Evolutionary conservation across 2,888 invertebrate species (phyloP).

Genomic region (Nomada lathburiana): DNA sequence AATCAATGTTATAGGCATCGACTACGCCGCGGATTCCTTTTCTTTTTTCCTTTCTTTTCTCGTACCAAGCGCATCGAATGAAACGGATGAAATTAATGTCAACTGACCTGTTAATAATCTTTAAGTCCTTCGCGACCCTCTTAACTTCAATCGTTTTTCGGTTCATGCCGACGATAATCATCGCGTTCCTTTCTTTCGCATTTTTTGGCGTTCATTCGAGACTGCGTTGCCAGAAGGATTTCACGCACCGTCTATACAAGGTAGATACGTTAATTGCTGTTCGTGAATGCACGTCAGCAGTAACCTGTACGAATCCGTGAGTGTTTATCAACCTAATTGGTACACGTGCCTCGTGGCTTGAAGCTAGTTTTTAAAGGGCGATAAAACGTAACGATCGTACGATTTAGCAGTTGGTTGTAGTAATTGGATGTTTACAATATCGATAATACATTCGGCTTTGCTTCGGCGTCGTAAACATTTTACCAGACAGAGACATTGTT

Average conservation of each 20-base stretch:
- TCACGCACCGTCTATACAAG: background rate
- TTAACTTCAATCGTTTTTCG: no score
- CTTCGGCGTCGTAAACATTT: background rate
- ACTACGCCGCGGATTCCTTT: no score
- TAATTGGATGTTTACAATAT: conserved; percentile 26
- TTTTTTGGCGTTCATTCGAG: conserved; percentile 4
- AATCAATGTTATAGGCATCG: no score
- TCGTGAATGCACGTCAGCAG: conserved; percentile 7
- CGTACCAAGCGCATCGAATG: no score
- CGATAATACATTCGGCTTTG: background rate
- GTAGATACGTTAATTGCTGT: conserved; percentile 19
- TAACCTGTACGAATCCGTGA: conserved; percentile 15
- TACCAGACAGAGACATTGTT: background rate
- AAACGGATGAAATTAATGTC: no score
- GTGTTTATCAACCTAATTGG: conserved; percentile 35
- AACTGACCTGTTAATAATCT: no score
- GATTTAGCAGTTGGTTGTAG: conserved; percentile 17
- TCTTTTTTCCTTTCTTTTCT: no score
- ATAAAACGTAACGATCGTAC: conserved; percentile 6
- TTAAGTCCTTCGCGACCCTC: no score
- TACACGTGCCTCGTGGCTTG: background rate
- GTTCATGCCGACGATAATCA: background rate
- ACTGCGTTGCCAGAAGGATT: background rate
- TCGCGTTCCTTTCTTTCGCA: background rate
- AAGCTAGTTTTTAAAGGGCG: conserved; percentile 5